Base-by-base conservation (phyloP, 2,888 invertebrate species). In the Trachelus iudaicus region DNA sequence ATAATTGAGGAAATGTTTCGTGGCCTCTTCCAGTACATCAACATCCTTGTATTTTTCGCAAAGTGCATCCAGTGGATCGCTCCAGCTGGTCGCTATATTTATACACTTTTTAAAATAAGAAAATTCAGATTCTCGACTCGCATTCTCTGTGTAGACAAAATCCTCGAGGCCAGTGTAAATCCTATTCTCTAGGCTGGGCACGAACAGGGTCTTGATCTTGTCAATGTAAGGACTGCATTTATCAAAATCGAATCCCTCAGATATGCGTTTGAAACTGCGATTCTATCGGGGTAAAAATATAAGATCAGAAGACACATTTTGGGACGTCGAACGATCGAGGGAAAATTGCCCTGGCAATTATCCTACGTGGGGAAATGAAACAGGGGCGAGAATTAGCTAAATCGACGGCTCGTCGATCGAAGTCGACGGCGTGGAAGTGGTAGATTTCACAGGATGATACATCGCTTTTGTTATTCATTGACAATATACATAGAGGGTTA, bases 161-260 rank as follows among this genome's bases (percentile, higher is more conserved):
- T 85, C 83, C 73, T 87, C 82, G 69, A 90, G 81, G 4, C 79
- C 79, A 11, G 82, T 84, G 69, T 81, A 80, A 23, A 90, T 79
- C 73, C 83, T 83, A 1, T 81, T 82, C 76, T 90, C 88, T 75
- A 90, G 81, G 75, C 84, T 85, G 12, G 86, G 84, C 1, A 86
- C 86, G 77, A 89, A 85, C 23, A 89, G 35, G 9, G 83, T 81
- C 34, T 84, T 85, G 37, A 89, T 79, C 69, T 82, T 82, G n/a
- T 90, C 87, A 3, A 88, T 34, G 75, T 83, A 87, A 23, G 75
- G 77, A 9, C 77, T 82, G 73, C 84, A 87, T 77, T 82, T 83
- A 1, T 83, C 80, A 34, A 85, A 79, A 35, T 84, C 79, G 11
- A 81, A 34, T 69, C 35, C 12, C 71, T 71, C 71, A 6, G 56